These are phyloP conservation scores for Budorcas taxicolor DNA, from an alignment of 2,113 vertebrate genomes.

Conservation along the genomic window DNA sequence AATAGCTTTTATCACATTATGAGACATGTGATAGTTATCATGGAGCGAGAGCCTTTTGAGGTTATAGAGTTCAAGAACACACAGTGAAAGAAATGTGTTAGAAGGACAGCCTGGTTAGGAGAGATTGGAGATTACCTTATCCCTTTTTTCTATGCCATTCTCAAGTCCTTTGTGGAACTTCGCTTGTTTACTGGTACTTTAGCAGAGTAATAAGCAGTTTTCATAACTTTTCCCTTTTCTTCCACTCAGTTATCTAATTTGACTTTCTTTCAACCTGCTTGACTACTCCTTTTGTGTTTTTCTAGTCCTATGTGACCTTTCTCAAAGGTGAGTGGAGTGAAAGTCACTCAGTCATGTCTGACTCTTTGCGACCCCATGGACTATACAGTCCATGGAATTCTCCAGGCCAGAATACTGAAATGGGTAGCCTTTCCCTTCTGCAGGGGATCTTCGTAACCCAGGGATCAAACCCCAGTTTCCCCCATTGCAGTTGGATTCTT, in stretches of 20 bases:
- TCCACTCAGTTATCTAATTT: not conserved
- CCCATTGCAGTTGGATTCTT: not conserved
- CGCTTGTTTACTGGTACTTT: slow-evolving; percentile 15
- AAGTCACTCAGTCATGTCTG: not conserved
- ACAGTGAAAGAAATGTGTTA: not conserved
- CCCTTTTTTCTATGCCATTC: not conserved
- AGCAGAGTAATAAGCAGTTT: slow-evolving; percentile 8
- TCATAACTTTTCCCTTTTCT: slow-evolving; percentile 7
- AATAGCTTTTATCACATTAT: not conserved
- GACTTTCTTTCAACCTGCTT: slow-evolving; percentile 20
- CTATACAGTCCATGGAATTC: not conserved
- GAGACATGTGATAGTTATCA: not conserved
- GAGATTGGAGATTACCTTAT: not conserved
- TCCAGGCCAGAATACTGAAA: not conserved
- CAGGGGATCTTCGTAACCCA: not conserved
- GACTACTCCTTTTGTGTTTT: not conserved
- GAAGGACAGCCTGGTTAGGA: not conserved
- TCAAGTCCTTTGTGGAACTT: not conserved
- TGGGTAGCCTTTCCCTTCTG: not conserved
- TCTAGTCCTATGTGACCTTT: not conserved
- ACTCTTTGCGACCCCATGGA: not conserved
- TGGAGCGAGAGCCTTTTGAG: not conserved
- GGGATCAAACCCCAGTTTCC: not conserved
- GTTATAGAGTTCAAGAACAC: not conserved
- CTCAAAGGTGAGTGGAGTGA: not conserved